Evolutionary conservation across 2,888 invertebrate species (phyloP).

Genomic region (Galeruca laticollis): DNA sequence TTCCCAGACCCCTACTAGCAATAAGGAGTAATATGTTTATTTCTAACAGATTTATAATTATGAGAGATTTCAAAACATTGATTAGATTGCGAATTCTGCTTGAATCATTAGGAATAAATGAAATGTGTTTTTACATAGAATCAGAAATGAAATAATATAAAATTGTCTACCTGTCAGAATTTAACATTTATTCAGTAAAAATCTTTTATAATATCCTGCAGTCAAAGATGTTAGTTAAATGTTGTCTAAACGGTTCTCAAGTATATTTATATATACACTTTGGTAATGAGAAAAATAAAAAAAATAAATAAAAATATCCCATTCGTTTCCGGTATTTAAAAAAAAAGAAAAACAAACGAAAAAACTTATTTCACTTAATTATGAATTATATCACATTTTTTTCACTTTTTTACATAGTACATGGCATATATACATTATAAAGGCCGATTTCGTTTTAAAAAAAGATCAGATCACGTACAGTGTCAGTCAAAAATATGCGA

Average conservation of each 20-base stretch:
- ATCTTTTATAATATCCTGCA: no score
- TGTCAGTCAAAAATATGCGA: background rate
- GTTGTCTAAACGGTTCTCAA: conserved; percentile 22
- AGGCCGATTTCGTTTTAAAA: conserved; percentile 22
- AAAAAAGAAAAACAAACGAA: conserved; percentile 23
- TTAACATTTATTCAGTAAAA: no score
- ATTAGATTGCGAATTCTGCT: no score
- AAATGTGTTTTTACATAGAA: no score
- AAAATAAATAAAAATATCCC: conserved; percentile 38
- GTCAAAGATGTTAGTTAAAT: background rate
- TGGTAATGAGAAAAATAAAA: conserved; percentile 34
- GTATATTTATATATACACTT: conserved; percentile 33
- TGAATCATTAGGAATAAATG: no score
- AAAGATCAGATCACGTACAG: conserved; percentile 11
- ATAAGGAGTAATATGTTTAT: no score
- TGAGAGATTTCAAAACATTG: no score
- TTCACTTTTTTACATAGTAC: conserved; percentile 32
- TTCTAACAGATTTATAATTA: no score
- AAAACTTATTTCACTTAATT: conserved; percentile 47
- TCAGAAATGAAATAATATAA: no score
- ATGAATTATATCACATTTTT: conserved; percentile 53
- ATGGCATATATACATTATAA: conserved; percentile 40
- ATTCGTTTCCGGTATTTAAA: conserved; percentile 41
- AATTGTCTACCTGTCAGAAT: no score
- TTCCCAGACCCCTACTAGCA: no score